Conservation (phyloP, 2,113 vertebrate genomes). For the Heliornis fulica region DNA sequence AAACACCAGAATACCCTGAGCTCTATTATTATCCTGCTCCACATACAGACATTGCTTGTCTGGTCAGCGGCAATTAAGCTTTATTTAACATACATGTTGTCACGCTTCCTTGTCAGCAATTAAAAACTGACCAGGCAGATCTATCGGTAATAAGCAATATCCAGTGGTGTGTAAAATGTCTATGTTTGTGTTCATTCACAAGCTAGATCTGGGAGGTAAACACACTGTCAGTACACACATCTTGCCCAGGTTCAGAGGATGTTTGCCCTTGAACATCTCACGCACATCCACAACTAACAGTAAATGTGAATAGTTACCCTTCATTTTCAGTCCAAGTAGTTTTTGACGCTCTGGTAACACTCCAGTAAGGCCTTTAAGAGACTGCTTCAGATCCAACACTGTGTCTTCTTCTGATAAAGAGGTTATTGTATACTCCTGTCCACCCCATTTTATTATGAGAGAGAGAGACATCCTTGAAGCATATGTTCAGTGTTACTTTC, state of each 20-base stretch:
- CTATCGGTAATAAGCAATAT: neutral
- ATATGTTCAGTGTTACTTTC: conserved; percentile 57
- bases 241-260: neutral
- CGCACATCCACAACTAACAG: neutral
- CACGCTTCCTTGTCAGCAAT: neutral
- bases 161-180: neutral
- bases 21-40: neutral
- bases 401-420: conserved; percentile 96
- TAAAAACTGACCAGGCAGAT: neutral
- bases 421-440: conserved; percentile 95
- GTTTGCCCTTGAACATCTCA: neutral
- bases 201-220: neutral
- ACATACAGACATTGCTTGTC: neutral
- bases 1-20: neutral
- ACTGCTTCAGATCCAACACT: conserved; percentile 94
- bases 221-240: neutral
- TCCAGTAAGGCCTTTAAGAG: conserved; percentile 94
- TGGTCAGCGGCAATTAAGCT: neutral
- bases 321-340: conserved; percentile 94
- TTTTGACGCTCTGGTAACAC: conserved; percentile 96
- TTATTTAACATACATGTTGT: neutral
- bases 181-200: neutral
- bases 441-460: conserved; percentile 98
- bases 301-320: conserved; percentile 77
- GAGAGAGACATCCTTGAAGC: conserved; percentile 90